Conservation (phyloP, 2,888 invertebrate species). For the Xylophagus ater region DNA sequence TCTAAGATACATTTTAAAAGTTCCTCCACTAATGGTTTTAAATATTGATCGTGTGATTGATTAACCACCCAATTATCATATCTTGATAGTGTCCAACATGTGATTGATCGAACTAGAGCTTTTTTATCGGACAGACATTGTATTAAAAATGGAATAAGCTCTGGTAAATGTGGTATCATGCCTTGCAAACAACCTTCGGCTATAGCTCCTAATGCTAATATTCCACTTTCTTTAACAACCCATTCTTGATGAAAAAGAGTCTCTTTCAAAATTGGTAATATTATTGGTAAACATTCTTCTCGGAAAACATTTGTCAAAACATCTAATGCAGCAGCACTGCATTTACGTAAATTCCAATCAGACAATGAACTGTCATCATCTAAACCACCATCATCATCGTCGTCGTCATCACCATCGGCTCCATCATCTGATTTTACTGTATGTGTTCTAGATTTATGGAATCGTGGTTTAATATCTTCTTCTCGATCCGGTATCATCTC, state of each 20-base stretch:
- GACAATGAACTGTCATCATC: slow-evolving; percentile 84
- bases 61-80: slow-evolving; percentile 98
- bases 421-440: slow-evolving; percentile 47
- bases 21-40: slow-evolving; percentile 78
- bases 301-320: slow-evolving; percentile 94
- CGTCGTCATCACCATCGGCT: slow-evolving; percentile 61
- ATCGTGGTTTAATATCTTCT: slow-evolving; percentile 92
- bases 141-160: slow-evolving; percentile 92
- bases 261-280: slow-evolving; percentile 93
- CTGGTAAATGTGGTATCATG: slow-evolving; percentile 92
- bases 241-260: slow-evolving; percentile 91
- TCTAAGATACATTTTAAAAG: slow-evolving; percentile 82
- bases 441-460: slow-evolving; percentile 88
- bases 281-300: slow-evolving; percentile 84
- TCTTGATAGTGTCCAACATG: slow-evolving; percentile 96
- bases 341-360: slow-evolving; percentile 98
- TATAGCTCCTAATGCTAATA: slow-evolving; percentile 87
- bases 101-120: slow-evolving; percentile 93
- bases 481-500: slow-evolving; percentile 96
- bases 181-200: slow-evolving; percentile 91
- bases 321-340: slow-evolving; percentile 96
- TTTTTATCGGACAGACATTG: slow-evolving; percentile 87
- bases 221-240: slow-evolving; percentile 93
- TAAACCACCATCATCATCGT: slow-evolving; percentile 66
- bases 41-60: slow-evolving; percentile 86